These are phyloP conservation scores for Hylomyscus alleni DNA, from an alignment of 2,797 vertebrate genomes.

Conservation along the genomic window DNA sequence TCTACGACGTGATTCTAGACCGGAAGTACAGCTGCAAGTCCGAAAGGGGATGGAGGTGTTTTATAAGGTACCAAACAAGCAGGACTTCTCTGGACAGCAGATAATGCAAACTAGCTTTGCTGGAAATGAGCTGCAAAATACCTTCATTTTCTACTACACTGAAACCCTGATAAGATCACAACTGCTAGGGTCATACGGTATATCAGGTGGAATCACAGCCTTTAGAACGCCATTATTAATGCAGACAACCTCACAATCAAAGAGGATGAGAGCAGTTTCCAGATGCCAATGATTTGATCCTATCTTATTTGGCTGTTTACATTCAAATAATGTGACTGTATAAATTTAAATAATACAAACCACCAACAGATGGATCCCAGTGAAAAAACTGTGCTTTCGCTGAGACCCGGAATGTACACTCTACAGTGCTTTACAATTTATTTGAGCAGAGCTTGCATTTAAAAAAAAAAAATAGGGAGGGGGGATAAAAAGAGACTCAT, in stretches of 20 bases:
- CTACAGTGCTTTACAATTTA: slow-evolving; percentile 88
- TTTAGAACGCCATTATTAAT: slow-evolving; percentile 92
- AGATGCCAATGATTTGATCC: slow-evolving; percentile 91
- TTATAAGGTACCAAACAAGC: slow-evolving; percentile 76
- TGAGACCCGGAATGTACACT: slow-evolving; percentile 87
- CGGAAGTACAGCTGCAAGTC: slow-evolving; percentile 54
- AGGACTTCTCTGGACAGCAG: slow-evolving; percentile 80
- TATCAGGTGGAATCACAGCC: slow-evolving; percentile 91
- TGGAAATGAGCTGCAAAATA: slow-evolving; percentile 90
- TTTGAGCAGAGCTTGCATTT: slow-evolving; percentile 86
- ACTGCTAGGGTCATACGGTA: slow-evolving; percentile 91
- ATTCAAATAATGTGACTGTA: slow-evolving; percentile 91
- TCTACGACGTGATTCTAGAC: slow-evolving; percentile 40
- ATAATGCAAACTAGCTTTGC: slow-evolving; percentile 89
- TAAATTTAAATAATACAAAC: slow-evolving; percentile 90
- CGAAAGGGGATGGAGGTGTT: slow-evolving; percentile 63
- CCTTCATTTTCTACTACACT: slow-evolving; percentile 90
- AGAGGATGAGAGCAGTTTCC: slow-evolving; percentile 90
- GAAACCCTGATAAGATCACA: slow-evolving; percentile 91
- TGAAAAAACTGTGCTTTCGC: slow-evolving; percentile 85
- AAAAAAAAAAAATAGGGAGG: slow-evolving; percentile 68
- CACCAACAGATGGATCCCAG: slow-evolving; percentile 89
- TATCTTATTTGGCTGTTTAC: slow-evolving; percentile 91
- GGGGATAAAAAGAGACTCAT: slow-evolving; percentile 86
- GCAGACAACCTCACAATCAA: slow-evolving; percentile 91